Conservation (phyloP, 92 coral and sea anemone genomes). For the Palythoa grandis region DNA sequence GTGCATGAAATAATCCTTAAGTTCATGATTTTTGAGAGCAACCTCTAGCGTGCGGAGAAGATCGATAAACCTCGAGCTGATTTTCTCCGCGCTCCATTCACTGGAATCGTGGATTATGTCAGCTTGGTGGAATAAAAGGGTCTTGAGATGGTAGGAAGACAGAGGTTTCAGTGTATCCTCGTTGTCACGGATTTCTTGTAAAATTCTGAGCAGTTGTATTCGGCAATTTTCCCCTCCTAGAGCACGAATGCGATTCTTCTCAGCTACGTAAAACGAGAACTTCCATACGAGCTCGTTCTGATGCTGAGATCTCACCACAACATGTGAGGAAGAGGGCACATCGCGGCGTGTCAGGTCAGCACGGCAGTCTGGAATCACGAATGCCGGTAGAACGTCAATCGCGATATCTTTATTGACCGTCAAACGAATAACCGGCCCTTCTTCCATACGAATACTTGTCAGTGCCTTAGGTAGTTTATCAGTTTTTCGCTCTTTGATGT, state of each 20-base stretch:
- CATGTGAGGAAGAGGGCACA: constrained; percentile 96
- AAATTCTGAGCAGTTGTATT: constrained; percentile 85
- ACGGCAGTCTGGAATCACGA: constrained; percentile 96
- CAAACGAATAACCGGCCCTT: constrained; percentile 84
- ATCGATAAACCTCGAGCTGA: constrained; percentile 79
- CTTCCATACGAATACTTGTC: constrained; percentile 85
- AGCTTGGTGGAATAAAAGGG: constrained; percentile 90
- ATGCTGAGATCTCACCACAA: constrained; percentile 76
- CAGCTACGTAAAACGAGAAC: constrained; percentile 89
- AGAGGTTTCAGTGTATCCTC: constrained; percentile 87
- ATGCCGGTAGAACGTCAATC: constrained; percentile 90
- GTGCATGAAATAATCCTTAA: constrained; percentile 95
- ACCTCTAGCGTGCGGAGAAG: constrained; percentile 70
- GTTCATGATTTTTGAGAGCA: constrained; percentile 76
- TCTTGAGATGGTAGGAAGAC: constrained; percentile 93
- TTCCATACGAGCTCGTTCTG: constrained; percentile 93
- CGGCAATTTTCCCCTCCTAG: constrained; percentile 94
- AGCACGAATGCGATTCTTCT: constrained; percentile 95
- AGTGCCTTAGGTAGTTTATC: constrained; percentile 87
- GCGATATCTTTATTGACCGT: constrained; percentile 92
- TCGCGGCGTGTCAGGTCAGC: constrained; percentile 86
- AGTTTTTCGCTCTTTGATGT: constrained; percentile 76
- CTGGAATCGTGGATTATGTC: constrained; percentile 80
- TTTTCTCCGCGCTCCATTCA: constrained; percentile 89
- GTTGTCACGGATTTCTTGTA: constrained; percentile 95